phyloP scores from a whole-genome alignment of 2,888 invertebrate species.

The Heteromyza rotundicornis region DNA sequence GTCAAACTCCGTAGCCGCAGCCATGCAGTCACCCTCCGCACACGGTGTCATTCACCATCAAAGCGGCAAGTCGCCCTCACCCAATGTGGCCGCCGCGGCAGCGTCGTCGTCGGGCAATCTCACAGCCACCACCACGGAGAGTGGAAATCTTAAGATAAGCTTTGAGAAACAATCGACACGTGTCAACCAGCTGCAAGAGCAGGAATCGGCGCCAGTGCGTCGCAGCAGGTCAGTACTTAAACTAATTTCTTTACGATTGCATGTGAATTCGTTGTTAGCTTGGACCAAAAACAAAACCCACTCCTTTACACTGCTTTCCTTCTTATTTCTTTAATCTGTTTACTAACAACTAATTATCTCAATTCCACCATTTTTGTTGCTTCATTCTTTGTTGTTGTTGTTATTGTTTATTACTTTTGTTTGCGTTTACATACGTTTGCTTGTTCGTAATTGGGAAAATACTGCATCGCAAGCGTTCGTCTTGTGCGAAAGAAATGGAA shows the following conservation, averaged over 20 bases:
- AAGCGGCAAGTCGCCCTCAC: constrained; percentile 53
- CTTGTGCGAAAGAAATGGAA: too few relatives aligned
- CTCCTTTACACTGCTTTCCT: not conserved
- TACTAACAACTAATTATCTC: too few relatives aligned
- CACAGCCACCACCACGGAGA: constrained; percentile 61
- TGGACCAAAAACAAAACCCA: too few relatives aligned
- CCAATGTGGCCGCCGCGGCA: constrained; percentile 22
- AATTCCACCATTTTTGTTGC: too few relatives aligned
- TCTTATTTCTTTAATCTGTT: not conserved
- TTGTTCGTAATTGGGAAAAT: too few relatives aligned
- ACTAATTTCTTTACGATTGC: too few relatives aligned
- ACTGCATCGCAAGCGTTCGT: too few relatives aligned
- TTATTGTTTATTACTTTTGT: too few relatives aligned
- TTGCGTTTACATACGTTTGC: too few relatives aligned
- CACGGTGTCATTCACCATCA: constrained; percentile 52
- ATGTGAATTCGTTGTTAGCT: not conserved
- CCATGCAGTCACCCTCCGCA: too few relatives aligned
- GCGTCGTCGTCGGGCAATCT: constrained; percentile 55
- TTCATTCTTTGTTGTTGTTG: too few relatives aligned
- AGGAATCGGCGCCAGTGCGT: constrained; percentile 65
- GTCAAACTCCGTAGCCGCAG: too few relatives aligned
- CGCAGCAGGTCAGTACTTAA: constrained; percentile 67
- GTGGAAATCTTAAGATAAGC: constrained; percentile 65
- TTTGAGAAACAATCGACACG: constrained; percentile 66
- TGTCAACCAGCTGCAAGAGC: constrained; percentile 62